Evolutionary conservation across 2,888 invertebrate species (phyloP), one percentile per base, ranked within the genome.

Genomic region (Oasisia sp.): DNA sequence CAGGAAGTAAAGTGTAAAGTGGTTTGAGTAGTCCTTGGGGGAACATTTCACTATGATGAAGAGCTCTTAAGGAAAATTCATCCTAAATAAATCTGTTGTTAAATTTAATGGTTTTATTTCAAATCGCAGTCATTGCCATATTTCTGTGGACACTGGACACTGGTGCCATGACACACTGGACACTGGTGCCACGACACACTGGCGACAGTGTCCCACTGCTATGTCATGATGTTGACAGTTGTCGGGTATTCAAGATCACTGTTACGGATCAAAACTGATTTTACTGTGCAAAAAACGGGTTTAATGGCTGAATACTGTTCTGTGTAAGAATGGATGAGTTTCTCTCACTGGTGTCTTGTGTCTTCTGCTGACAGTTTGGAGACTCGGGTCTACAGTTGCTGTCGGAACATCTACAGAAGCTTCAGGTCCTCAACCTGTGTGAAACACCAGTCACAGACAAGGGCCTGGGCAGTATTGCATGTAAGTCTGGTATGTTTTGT

Each of bases 391-490:
- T 98, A 90, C 97, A 98, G 96, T 97, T 98, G 95, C 98, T 98
- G 93, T 97, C 98, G 19, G 98, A 98, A 95, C 98, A 98, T 95
- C 97, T 98, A 92, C 97, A 97, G 92, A 97, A 97, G 93, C 97
- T 98, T 92, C 98, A 98, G 96, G 98, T 98, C 50, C 97, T 98
- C 91, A 98, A 98, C 95, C 97, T 98, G 90, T 98, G 98, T 96
- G 98, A 98, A 96, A 98, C 98, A 9, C 98, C 98, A 0, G 98
- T 98, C 90, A 98, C 98, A 0, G 98, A 98, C 95, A 98, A 98
- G 95, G 98, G 98, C 93, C 97, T 98, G 91, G 97, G 97, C 94
- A 97, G 97, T 92, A 96, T 98, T 92, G 97, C 97, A 95, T 97
- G 98, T 98, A 97, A 97, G 97, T 96, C 5, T 7, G 0, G 5